Percentiles rank a stretch among this genome's conserved stretches.
These are phyloP conservation scores for Eulemur mongoz DNA, from an alignment of 2,797 vertebrate species.

Conservation along the genomic window DNA sequence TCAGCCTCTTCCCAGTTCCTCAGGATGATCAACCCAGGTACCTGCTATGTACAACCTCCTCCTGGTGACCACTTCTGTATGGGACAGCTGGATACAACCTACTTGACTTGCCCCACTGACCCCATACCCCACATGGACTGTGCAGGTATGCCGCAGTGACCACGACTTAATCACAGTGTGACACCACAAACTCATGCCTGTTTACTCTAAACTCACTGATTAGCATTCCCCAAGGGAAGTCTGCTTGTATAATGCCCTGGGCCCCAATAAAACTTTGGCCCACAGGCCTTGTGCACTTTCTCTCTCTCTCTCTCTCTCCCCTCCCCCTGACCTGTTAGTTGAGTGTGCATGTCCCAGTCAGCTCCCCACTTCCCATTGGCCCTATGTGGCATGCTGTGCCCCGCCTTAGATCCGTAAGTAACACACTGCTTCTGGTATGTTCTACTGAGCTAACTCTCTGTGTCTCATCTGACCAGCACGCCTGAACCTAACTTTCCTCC, in stretches of 20 bases:
- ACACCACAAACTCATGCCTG: background rate
- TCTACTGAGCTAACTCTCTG: too few relatives aligned
- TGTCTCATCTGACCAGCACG: background rate
- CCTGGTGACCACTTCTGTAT: background rate
- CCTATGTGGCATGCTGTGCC: too few relatives aligned
- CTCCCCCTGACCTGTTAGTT: background rate
- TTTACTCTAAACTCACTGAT: background rate
- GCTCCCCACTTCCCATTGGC: too few relatives aligned
- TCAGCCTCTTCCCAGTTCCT: background rate
- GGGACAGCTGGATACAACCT: background rate
- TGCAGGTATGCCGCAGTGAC: background rate
- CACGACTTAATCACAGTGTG: background rate
- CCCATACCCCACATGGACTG: background rate
- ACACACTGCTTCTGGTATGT: background rate
- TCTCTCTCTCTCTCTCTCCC: background rate
- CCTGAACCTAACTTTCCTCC: background rate
- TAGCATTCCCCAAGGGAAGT: background rate
- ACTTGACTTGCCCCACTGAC: too few relatives aligned
- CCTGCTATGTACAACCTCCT: background rate
- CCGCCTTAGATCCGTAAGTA: background rate
- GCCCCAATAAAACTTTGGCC: background rate
- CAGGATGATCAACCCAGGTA: too few relatives aligned
- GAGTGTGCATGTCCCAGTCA: accelerated
- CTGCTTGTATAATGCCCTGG: background rate
- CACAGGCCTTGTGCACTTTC: accelerated